Conservation (phyloP, 2,888 invertebrate genomes). For the Hydriomena furcata region DNA sequence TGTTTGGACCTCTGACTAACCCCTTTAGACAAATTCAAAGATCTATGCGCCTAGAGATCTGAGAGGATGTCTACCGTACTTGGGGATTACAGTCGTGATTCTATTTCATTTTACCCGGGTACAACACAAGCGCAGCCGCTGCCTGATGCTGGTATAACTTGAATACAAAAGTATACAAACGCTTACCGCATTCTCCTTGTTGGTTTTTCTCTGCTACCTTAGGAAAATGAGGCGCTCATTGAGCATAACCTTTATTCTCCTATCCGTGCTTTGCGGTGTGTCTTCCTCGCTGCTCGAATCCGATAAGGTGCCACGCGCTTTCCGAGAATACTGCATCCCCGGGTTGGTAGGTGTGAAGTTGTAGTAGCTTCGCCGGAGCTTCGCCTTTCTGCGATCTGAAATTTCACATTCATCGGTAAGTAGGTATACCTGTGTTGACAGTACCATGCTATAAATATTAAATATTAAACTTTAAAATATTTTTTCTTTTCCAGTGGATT, state of each 20-base stretch:
- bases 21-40: too few relatives aligned
- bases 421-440: too few relatives aligned
- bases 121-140: too few relatives aligned
- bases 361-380: background rate
- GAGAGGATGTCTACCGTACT: too few relatives aligned
- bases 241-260: conserved; percentile 3
- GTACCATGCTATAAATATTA: too few relatives aligned
- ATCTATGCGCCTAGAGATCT: too few relatives aligned
- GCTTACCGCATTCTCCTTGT: conserved; percentile 2
- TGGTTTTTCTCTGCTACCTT: background rate
- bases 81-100: too few relatives aligned
- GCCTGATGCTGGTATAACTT: too few relatives aligned
- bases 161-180: background rate
- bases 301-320: background rate
- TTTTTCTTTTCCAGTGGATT: too few relatives aligned
- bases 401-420: background rate
- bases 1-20: too few relatives aligned
- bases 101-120: too few relatives aligned
- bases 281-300: conserved; percentile 2
- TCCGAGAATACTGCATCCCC: background rate
- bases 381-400: conserved; percentile 2
- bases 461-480: too few relatives aligned
- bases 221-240: background rate
- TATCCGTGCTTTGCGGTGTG: background rate
- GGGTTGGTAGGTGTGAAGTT: background rate